phyloP scores from a whole-genome alignment of 1,140 invertebrate species.

The Orchestia grillus region DNA sequence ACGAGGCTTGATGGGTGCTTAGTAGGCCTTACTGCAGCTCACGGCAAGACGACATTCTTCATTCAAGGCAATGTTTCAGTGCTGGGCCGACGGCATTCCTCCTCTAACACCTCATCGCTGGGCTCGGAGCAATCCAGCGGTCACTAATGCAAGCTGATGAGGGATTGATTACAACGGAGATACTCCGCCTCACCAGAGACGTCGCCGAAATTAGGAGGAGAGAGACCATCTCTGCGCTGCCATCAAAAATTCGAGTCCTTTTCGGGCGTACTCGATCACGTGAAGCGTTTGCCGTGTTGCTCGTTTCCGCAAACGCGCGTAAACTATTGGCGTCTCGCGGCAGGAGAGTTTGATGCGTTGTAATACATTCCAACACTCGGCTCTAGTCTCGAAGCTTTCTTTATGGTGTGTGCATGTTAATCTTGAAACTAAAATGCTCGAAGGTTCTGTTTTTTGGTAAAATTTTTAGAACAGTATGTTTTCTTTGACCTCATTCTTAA shows the following conservation, averaged over 20 bases:
- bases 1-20: too few species aligned
- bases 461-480: too few species aligned
- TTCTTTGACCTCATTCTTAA: too few species aligned
- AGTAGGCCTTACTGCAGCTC: neutral
- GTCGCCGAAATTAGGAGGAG: neutral
- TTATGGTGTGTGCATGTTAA: too few species aligned
- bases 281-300: neutral
- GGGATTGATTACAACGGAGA: conserved; percentile 27
- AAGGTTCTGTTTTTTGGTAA: too few species aligned
- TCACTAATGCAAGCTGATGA: conserved; percentile 29
- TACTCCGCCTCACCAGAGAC: conserved; percentile 3
- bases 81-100: neutral
- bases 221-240: neutral
- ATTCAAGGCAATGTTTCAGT: neutral
- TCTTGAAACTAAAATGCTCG: too few species aligned
- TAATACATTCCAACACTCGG: too few species aligned
- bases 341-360: neutral
- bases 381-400: too few species aligned
- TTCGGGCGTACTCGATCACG: neutral
- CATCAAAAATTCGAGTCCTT: neutral
- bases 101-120: neutral
- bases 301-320: neutral
- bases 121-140: neutral
- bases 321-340: neutral
- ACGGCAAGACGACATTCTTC: neutral